Base-by-base conservation (phyloP, 2,113 vertebrate genomes). In the Gila orcuttii region DNA sequence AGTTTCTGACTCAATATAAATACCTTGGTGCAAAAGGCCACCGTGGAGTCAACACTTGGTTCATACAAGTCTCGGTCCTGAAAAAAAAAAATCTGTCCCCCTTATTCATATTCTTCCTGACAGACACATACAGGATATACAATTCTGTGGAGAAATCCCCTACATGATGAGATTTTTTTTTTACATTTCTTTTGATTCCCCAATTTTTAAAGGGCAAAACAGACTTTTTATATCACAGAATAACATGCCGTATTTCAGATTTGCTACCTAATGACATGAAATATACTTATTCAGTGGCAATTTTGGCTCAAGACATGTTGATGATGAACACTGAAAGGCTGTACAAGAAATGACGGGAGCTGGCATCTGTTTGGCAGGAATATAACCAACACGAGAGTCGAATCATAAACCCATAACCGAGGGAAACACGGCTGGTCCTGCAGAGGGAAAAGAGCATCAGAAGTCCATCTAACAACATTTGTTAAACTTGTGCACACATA, bases 361-460 rank as follows among this genome's bases (percentile, higher is more conserved):
- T 42, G 86, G 50, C 39, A 36, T 85, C 69, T 33, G 4, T 85
- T 76, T 82, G 79, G 45, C 31, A 42, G 85, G 33, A 86, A 82
- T 83, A 74, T 57, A 25, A 45, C 45, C 15, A 79, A 36, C 23
- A 7, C 7, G 5, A 31, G 12, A 31, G 13, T 83, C 47, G 21
- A 33, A 89, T 95, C 91, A 95, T 87, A 95, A 91, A 36, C 94
- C 94, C 89, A 94, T 93, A 89, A 93, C 94, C 79, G 94, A 93
- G 82, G 94, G 91, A 91, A 94, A 95, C 88, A 92, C 93, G 6
- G 93, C 93, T 81, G 91, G 90, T 84, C 93, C 94, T 95, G 92
- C 73, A n/a, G 60, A 81, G 45, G 36, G 62, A 80, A 79, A 89
- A 47, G 23, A 86, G 59, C 86, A 84, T 52, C 78, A 39, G 39